Percentiles rank a stretch among this genome's conserved stretches.
Conservation (phyloP, 2,888 invertebrate species). For the Chymomyza fuscimana region DNA sequence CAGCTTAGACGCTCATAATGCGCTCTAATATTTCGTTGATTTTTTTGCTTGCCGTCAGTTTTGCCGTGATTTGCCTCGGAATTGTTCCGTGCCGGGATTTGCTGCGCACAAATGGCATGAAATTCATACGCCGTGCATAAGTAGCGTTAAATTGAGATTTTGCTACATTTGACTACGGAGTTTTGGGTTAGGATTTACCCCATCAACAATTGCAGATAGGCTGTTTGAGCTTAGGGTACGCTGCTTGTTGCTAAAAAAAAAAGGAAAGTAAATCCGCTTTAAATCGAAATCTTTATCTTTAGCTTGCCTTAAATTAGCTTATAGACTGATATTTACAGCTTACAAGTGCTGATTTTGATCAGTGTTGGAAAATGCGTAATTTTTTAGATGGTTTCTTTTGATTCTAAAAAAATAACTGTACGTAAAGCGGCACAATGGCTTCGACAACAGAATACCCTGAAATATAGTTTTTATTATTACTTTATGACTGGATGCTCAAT, state of each 20-base stretch:
- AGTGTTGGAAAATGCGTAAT: background rate
- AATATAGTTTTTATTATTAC: too few species aligned
- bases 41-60: slow-evolving; percentile 17
- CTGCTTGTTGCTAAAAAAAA: background rate
- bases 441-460: too few species aligned
- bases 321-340: background rate
- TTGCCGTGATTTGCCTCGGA: slow-evolving; percentile 17
- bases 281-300: background rate
- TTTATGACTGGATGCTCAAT: too few species aligned
- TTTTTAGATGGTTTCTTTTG: background rate
- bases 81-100: slow-evolving; percentile 1
- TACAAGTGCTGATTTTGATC: background rate
- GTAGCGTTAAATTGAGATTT: slow-evolving; percentile 64
- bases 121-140: slow-evolving; percentile 63
- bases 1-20: slow-evolving; percentile 20
- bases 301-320: background rate
- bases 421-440: too few species aligned
- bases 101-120: slow-evolving; percentile 39
- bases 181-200: slow-evolving; percentile 5
- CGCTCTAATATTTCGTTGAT: slow-evolving; percentile 38
- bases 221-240: background rate
- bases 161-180: slow-evolving; percentile 44
- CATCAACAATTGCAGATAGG: background rate
- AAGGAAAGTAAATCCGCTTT: background rate
- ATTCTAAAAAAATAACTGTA: background rate